phyloP scores from a whole-genome alignment of 2,797 vertebrate species.

The Thunnus albacares region DNA sequence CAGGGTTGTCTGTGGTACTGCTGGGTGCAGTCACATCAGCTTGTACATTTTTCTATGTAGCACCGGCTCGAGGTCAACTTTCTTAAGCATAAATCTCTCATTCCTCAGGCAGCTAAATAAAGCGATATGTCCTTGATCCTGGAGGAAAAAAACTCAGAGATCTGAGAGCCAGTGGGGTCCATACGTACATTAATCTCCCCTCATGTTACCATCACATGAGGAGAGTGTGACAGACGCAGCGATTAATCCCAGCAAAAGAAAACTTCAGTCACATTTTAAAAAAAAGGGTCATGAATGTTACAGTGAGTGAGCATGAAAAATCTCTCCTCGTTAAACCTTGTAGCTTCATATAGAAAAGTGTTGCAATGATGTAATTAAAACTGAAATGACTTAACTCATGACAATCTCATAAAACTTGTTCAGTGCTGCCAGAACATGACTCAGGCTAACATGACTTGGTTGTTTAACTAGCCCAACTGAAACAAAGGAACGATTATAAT shows the following conservation, averaged over 20 bases:
- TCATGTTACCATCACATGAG: slow-evolving; percentile 79
- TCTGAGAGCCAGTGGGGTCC: slow-evolving; percentile 31
- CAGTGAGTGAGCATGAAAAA: background rate
- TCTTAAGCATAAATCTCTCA: slow-evolving; percentile 15
- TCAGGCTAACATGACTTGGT: too few species aligned
- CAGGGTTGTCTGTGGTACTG: background rate
- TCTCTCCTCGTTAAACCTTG: slow-evolving; percentile 5
- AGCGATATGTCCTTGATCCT: slow-evolving; percentile 12
- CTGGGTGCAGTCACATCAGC: slow-evolving; percentile 4
- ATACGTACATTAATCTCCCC: slow-evolving; percentile 49
- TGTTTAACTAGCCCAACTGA: too few species aligned
- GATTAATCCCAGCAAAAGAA: slow-evolving; percentile 52
- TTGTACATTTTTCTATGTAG: background rate
- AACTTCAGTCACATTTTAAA: slow-evolving; percentile 14
- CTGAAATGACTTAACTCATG: background rate
- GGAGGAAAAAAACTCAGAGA: background rate
- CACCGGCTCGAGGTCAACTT: background rate
- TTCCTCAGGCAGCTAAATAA: slow-evolving; percentile 5
- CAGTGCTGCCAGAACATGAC: background rate
- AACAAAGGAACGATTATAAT: too few species aligned
- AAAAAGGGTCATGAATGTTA: slow-evolving; percentile 25
- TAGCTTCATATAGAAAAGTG: background rate
- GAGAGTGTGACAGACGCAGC: slow-evolving; percentile 59
- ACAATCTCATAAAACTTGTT: background rate
- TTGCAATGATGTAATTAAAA: slow-evolving; percentile 1